Evolutionary conservation across 1,140 invertebrate genomes (phyloP), one percentile per base, ranked within the genome.

Genomic region (Metopolophium dirhodum): DNA sequence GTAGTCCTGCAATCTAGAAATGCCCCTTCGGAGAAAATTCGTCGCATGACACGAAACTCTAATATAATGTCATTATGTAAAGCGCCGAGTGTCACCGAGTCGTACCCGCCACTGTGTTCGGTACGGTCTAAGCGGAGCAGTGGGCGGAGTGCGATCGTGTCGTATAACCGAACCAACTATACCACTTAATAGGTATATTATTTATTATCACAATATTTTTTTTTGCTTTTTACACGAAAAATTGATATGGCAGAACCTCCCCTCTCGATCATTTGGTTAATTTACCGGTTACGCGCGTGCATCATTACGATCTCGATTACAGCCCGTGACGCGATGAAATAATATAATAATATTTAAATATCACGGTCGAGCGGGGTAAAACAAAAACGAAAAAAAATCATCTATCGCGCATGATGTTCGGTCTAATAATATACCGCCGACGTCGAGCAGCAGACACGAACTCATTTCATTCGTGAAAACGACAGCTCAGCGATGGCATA

Each of bases 391-490:
- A 61, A 61, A 61, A 77, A 20, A 57, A 77, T n/a, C 30, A 18
- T 77, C 30, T n/a, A 14, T n/a, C 30, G 4, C 7, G 61, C n/a
- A 77, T n/a, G n/a, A 77, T 77, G 30, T 35, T n/a, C n/a, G 14
- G 30, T 30, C 61, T 77, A 77, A 77, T 68, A n/a, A 14, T 77
- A 77, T 18, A 77, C 30, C n/a, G 14, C 11, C 61, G 61, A 77
- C 61, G 30, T 14, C 14, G 14, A 35, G 14, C n/a, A 77, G 30
- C n/a, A 77, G n/a, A 77, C 61, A 77, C 61, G 61, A 1, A 30
- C 61, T n/a, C 61, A 77, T n/a, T n/a, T 77, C n/a, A 77, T 77
- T 77, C 61, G 61, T 77, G 61, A 77, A 77, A 77, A 77, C 61
- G 61, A 77, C 61, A 77, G 61, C n/a, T 77, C 61, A 77, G 61